Conservation (phyloP, 1,140 invertebrate genomes). For the Drosophila carrolli region DNA sequence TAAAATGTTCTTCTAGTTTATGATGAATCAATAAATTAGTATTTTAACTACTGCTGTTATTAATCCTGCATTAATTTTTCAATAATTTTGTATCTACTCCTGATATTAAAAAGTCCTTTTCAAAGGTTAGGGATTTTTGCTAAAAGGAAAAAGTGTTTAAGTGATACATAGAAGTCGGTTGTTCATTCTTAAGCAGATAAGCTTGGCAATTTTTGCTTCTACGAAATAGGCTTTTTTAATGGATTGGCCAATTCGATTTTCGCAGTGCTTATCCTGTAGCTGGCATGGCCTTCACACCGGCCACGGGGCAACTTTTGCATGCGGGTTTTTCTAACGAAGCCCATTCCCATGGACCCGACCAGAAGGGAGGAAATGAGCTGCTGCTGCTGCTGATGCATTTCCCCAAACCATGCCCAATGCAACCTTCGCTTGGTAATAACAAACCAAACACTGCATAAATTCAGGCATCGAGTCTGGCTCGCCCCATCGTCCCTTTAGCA, state of each 20-base stretch:
- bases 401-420: constrained; percentile 17
- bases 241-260: constrained; percentile 10
- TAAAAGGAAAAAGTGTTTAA: too few species aligned
- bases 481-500: constrained; percentile 5
- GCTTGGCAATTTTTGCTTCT: too few species aligned
- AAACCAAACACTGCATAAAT: constrained; percentile 82
- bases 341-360: constrained; percentile 12
- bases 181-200: too few species aligned
- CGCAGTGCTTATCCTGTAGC: constrained; percentile 38
- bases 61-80: too few species aligned
- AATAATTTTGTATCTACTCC: too few species aligned
- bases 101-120: too few species aligned
- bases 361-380: constrained; percentile 63
- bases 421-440: constrained; percentile 63
- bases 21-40: too few species aligned
- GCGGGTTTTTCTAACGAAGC: constrained; percentile 63
- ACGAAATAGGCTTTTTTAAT: not conserved
- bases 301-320: constrained; percentile 64
- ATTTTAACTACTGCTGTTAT: too few species aligned
- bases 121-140: too few species aligned
- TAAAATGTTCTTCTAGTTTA: too few species aligned
- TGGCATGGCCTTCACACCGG: constrained; percentile 71
- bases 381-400: constrained; percentile 41
- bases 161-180: too few species aligned
- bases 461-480: constrained; percentile 62